These are phyloP conservation scores for Papilio helenus DNA, from an alignment of 1,140 invertebrate genomes.

Conservation along the genomic window DNA sequence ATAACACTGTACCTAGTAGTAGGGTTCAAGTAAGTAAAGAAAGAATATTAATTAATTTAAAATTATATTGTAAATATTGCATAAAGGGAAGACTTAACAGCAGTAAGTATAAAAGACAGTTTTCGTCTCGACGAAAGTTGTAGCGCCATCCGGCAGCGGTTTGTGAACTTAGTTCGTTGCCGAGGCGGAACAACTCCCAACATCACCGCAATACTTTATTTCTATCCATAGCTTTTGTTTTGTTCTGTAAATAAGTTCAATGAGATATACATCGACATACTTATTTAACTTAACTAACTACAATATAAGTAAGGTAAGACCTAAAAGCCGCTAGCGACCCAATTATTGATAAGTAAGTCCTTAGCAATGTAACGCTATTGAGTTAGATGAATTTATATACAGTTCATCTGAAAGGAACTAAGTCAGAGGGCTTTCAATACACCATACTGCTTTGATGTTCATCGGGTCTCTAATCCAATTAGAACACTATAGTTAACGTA, in stretches of 20 bases:
- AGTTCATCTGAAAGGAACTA: neutral
- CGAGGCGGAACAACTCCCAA: constrained; percentile 60
- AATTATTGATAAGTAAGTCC: too few species aligned
- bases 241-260: constrained; percentile 43
- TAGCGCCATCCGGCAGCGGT: constrained; percentile 62
- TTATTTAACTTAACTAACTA: neutral
- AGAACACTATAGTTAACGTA: neutral
- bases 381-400: neutral
- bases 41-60: neutral
- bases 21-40: too few species aligned
- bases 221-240: constrained; percentile 66
- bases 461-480: neutral
- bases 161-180: constrained; percentile 61
- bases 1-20: too few species aligned
- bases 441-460: neutral
- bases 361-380: neutral
- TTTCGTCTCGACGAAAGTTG: constrained; percentile 61
- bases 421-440: neutral
- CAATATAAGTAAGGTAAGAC: neutral
- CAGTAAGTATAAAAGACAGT: constrained; percentile 33
- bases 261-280: neutral
- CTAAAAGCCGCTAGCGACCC: too few species aligned
- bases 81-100: neutral
- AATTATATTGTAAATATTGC: neutral
- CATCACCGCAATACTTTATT: constrained; percentile 60